phyloP scores from a whole-genome alignment of 2,888 invertebrate genomes.

The Megaustenia siamemsis region DNA sequence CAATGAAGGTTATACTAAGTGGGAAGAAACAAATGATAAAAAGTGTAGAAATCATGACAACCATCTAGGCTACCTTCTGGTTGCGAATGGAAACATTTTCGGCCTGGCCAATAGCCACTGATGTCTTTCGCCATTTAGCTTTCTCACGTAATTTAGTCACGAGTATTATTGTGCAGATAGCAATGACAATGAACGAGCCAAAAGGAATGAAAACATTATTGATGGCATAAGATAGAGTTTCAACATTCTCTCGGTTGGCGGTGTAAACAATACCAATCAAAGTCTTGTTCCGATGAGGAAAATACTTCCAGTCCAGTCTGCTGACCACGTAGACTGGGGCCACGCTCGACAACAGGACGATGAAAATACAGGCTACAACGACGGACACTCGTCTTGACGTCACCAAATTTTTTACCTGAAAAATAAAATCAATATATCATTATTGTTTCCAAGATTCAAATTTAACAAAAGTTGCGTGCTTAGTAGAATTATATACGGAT shows the following conservation, averaged over 20 bases:
- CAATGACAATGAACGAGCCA: not conserved
- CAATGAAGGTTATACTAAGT: not conserved
- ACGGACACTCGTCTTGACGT: not conserved
- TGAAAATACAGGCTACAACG: not conserved
- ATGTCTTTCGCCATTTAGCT: conserved; percentile 8
- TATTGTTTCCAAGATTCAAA: too few relatives aligned
- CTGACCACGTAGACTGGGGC: conserved; percentile 11
- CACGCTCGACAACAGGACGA: not conserved
- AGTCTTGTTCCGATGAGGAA: not conserved
- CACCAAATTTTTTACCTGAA: conserved; percentile 5
- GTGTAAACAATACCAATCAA: conserved; percentile 12
- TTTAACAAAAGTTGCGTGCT: too few relatives aligned
- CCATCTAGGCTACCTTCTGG: conserved; percentile 28
- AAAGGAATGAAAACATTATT: conserved; percentile 3
- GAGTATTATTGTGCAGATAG: not conserved
- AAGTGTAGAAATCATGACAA: conserved; percentile 13
- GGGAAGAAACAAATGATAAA: conserved; percentile 5
- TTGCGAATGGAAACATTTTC: conserved; percentile 3
- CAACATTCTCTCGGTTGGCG: not conserved
- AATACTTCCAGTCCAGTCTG: not conserved
- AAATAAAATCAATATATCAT: not conserved
- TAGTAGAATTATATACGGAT: too few relatives aligned
- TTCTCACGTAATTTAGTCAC: conserved; percentile 2
- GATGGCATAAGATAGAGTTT: not conserved
- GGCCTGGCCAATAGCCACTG: not conserved